Evolutionary conservation across 2,113 vertebrate genomes (phyloP), one percentile per base, ranked within the genome.

Genomic region (Xyrauchen texanus): DNA sequence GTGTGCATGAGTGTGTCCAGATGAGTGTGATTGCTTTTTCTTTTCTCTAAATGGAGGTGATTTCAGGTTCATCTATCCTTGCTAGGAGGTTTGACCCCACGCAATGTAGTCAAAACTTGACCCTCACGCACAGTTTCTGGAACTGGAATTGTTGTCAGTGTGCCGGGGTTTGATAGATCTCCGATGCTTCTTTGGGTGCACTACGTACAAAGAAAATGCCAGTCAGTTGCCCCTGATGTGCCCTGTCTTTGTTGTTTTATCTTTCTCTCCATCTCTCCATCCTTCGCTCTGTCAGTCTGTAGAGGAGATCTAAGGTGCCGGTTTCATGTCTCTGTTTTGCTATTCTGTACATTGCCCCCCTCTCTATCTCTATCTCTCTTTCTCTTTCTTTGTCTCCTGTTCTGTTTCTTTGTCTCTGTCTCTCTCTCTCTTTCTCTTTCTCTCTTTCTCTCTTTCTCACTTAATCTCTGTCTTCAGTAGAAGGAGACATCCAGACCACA

Each of bases 261-360:
- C 21, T 34, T 34, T 34, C 21, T 34, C 21, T 34, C 21, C 21
- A 1, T 83, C 47, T 78, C 55, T 62, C 15, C 53, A 8, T 61
- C 44, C 76, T 55, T 80, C 7, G 3, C 68, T 55, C 73, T 66
- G 68, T 84, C 78, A 80, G 13, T 82, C 76, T 63, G 71, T 4
- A 47, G 44, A 45, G 15, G 68, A 83, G 73, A 83, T 71, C 78
- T 83, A 52, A 80, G 78, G 74, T 76, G 44, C 60, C 46, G 15
- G 68, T 57, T 84, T 81, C 57, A 83, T 80, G 68, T 77, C 42
- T 44, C 11, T 76, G 66, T 46, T 71, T 80, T 70, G 68, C 68
- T 64, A 47, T 72, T 72, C 64, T 60, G 42, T 44, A 10, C 45
- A 13, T 68, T 51, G 21, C 21, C 1, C 21, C 44, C 66, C 11